These are phyloP conservation scores for Tenthredo distinguenda DNA, from an alignment of 2,888 invertebrate genomes.

Conservation along the genomic window DNA sequence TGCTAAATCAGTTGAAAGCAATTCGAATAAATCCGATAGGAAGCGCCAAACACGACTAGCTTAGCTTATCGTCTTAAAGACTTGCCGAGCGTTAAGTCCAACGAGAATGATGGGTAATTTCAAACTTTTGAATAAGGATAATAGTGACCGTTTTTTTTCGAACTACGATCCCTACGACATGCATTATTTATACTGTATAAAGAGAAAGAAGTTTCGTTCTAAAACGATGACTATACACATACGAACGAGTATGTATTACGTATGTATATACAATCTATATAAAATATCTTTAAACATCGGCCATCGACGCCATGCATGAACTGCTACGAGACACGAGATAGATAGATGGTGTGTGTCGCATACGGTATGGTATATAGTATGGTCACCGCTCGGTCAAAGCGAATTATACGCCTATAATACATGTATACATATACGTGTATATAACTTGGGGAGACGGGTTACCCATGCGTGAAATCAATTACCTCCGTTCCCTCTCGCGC, in stretches of 20 bases:
- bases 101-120: not conserved
- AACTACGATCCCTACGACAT: not conserved
- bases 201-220: not conserved
- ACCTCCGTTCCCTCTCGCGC: constrained; percentile 61
- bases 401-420: constrained; percentile 46
- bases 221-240: not conserved
- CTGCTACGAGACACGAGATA: constrained; percentile 20
- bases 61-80: not conserved
- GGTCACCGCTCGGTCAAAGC: constrained; percentile 23
- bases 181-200: not conserved
- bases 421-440: constrained; percentile 16
- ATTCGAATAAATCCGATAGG: not conserved
- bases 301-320: constrained; percentile 37
- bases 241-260: not conserved
- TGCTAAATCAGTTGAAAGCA: not conserved
- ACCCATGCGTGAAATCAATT: constrained; percentile 73
- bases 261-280: not conserved
- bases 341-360: constrained; percentile 14
- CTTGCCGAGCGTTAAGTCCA: not conserved
- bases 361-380: not conserved
- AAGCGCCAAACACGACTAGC: not conserved
- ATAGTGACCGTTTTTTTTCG: not conserved
- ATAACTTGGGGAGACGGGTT: constrained; percentile 54
- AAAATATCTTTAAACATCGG: not conserved
- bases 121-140: not conserved